These are phyloP conservation scores for Spheniscus mendiculus DNA, from an alignment of 2,113 vertebrate species.

Conservation along the genomic window DNA sequence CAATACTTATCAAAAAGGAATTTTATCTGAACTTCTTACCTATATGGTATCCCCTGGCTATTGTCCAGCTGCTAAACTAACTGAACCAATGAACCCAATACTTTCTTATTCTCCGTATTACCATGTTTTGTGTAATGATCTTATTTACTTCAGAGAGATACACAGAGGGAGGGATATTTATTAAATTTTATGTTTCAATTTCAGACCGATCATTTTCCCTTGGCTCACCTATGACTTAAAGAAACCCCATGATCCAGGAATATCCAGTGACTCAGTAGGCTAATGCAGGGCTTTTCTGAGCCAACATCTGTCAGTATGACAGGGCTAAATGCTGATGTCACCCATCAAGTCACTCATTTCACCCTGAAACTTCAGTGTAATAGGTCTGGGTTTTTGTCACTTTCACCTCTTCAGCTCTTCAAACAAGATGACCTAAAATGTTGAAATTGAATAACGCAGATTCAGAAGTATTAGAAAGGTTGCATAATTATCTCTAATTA, in stretches of 20 bases:
- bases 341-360: background rate
- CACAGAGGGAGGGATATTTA: background rate
- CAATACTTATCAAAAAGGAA: background rate
- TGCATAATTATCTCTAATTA: background rate
- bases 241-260: background rate
- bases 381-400: background rate
- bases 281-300: background rate
- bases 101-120: background rate
- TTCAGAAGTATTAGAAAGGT: background rate
- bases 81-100: background rate
- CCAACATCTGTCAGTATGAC: background rate
- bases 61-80: background rate
- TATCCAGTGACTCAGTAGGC: background rate
- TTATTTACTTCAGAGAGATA: background rate
- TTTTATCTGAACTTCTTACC: background rate
- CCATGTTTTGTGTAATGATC: background rate
- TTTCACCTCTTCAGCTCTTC: background rate
- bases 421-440: background rate
- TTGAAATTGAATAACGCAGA: background rate
- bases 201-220: background rate
- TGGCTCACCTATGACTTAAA: background rate
- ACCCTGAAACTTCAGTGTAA: background rate
- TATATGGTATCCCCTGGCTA: background rate
- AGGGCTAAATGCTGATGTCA: background rate
- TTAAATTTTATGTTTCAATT: background rate